Conservation (phyloP, 2,888 invertebrate species). For the Hemaris fuciformis region DNA sequence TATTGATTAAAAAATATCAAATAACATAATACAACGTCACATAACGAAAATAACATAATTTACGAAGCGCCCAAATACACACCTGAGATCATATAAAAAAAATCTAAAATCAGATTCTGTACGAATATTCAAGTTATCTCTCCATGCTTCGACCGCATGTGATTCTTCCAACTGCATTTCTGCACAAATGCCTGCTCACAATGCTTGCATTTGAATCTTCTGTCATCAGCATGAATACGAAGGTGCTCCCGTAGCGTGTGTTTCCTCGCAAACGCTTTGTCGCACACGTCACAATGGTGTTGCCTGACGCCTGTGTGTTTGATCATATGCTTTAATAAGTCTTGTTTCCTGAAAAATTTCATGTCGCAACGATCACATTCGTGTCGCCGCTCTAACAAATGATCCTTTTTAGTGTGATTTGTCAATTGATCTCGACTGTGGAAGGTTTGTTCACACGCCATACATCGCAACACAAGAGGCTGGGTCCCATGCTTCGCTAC, state of each 20-base stretch:
- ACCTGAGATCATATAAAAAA: too few relatives aligned
- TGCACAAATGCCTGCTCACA: conserved; percentile 39
- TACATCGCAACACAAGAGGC: conserved; percentile 37
- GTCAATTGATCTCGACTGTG: conserved; percentile 26
- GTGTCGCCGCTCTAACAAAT: conserved; percentile 29
- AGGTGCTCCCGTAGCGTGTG: conserved; percentile 54
- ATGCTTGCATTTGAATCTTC: conserved; percentile 31
- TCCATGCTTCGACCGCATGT: conserved; percentile 46
- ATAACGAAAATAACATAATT: too few relatives aligned
- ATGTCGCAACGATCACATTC: conserved; percentile 36
- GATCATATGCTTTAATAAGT: conserved; percentile 54
- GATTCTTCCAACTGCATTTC: conserved; percentile 38
- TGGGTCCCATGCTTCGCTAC: conserved; percentile 41
- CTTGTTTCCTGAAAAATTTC: conserved; percentile 31
- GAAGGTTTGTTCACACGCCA: conserved; percentile 43
- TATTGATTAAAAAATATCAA: too few relatives aligned
- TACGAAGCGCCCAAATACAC: too few relatives aligned
- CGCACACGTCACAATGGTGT: conserved; percentile 56
- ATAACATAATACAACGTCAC: too few relatives aligned
- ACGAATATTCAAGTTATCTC: conserved; percentile 18
- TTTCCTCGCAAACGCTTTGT: conserved; percentile 46
- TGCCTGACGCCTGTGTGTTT: conserved; percentile 64
- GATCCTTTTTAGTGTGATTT: conserved; percentile 36
- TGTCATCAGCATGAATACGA: conserved; percentile 44
- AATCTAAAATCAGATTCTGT: neutral